Conservation (phyloP, 2,113 vertebrate species). For the Natator depressus region DNA sequence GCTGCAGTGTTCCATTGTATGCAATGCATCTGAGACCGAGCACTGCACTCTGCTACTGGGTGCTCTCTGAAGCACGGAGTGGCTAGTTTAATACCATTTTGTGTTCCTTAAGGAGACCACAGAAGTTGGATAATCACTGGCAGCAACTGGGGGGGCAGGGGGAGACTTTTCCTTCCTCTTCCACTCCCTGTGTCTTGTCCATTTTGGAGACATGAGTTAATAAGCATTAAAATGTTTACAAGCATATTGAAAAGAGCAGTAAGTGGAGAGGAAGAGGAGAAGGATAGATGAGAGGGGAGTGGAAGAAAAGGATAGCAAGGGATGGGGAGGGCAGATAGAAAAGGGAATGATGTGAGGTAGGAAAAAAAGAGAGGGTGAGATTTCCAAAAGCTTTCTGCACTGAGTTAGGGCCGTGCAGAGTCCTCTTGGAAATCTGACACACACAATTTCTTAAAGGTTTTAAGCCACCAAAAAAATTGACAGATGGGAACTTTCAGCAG, state of each 20-base stretch:
- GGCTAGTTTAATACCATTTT: background rate
- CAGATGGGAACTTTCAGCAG: background rate
- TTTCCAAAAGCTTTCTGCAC: background rate
- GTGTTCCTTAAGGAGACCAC: background rate
- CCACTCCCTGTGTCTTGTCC: background rate
- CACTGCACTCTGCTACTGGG: background rate
- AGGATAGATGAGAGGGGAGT: background rate
- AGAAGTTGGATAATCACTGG: background rate
- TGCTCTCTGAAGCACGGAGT: background rate
- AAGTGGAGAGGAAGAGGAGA: background rate
- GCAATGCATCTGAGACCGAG: background rate
- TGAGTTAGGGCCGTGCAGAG: background rate
- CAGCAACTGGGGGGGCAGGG: background rate
- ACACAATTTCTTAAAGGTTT: background rate
- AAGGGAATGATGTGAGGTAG: background rate
- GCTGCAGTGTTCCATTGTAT: too few species aligned
- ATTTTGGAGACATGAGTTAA: background rate
- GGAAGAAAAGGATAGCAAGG: background rate
- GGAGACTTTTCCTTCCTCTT: background rate
- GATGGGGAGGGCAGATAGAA: background rate
- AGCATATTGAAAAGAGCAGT: background rate
- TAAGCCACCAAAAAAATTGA: background rate
- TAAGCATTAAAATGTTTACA: background rate
- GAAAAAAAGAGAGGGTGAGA: background rate
- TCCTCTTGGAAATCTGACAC: background rate